Base-by-base conservation (phyloP, 2,113 vertebrate species). In the Anhinga anhinga region DNA sequence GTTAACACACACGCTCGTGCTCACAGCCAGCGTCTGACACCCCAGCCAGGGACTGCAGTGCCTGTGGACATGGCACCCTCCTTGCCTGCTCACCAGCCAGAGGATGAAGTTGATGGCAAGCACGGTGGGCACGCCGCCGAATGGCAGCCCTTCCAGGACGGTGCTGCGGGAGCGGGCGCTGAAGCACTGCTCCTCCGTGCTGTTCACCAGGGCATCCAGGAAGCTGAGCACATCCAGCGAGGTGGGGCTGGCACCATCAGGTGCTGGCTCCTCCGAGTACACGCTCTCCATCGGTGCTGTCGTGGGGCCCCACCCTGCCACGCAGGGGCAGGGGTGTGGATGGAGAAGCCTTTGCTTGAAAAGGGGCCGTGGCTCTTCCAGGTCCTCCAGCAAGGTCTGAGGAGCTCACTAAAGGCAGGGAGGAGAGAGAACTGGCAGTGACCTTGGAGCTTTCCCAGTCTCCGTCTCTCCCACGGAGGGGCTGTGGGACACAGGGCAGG, bases 121-220 rank as follows among this genome's bases (percentile, higher is more conserved):
- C 72, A 99, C 99, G 0, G 99, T 99, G 80, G 99, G 99, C 76
- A 99, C 98, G 0, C 99, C 99, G 2, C 99, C 99, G 0, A 99
- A 99, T 0, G 99, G 99, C 96, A 99, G 98, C 10, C 99, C 99
- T 96, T 99, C 99, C 65, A 99, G 98, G 81, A 99, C 99, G 0
- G 99, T 99, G 98, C 98, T 99, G 94, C 47, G 99, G 27, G 99
- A 98, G 47, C 98, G 99, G 7, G 98, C 96, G 5, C 94, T 98
- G 95, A 99, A 99, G 90, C 99, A 99, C 44, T 98, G 98, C 4
- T 98, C 98, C 10, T 66, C 96, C 0, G 99, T 98, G 86, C 97
- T 95, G 98, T 99, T 99, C 45, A 62, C 97, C 0, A 97, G 20
- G 0, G 91, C 26, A 0, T 97, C 97, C 73, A 98, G 82, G 82